Conservation (phyloP, 1,140 invertebrate genomes). For the Procambarus clarkii region DNA sequence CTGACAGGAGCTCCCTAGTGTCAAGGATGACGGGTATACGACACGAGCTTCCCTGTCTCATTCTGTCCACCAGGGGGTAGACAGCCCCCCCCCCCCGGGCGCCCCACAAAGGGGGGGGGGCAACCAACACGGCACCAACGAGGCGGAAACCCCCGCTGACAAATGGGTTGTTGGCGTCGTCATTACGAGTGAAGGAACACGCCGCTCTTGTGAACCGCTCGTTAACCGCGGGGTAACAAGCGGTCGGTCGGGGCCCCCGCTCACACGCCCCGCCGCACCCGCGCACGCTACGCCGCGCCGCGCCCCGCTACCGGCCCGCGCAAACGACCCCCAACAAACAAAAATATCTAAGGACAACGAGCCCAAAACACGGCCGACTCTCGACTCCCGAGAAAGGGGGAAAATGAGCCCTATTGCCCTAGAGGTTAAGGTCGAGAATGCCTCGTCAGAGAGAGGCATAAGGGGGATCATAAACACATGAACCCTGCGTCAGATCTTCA, state of each 20-base stretch:
- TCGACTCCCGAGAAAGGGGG: background rate
- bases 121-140: background rate
- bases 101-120: too few relatives aligned
- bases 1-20: too few relatives aligned
- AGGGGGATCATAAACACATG: background rate
- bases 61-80: too few relatives aligned
- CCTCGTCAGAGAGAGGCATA: background rate
- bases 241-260: background rate
- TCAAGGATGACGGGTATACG: too few relatives aligned
- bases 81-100: too few relatives aligned
- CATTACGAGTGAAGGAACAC: constrained; percentile 6
- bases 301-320: background rate
- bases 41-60: too few relatives aligned
- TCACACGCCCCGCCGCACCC: background rate
- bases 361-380: background rate
- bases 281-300: background rate
- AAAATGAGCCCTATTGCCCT: background rate
- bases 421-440: background rate
- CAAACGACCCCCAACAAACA: background rate
- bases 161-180: constrained; percentile 2
- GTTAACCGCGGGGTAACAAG: background rate
- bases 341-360: background rate
- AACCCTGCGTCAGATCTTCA: background rate
- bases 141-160: background rate
- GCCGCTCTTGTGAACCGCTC: background rate